Evolutionary conservation across 2,113 vertebrate genomes (phyloP), one percentile per base, ranked within the genome.

Genomic region (Podilymbus podiceps): DNA sequence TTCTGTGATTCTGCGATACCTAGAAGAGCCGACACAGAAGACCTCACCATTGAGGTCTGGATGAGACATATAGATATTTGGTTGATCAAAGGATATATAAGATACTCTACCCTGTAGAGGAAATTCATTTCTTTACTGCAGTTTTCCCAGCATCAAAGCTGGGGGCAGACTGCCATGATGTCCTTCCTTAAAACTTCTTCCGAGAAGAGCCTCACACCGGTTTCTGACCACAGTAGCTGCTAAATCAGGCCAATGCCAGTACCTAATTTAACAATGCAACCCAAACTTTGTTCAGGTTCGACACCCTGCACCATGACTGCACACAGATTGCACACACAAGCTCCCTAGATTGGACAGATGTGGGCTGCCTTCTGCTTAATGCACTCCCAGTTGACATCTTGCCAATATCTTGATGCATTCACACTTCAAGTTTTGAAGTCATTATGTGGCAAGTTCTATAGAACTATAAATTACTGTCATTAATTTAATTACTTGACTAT

Each of bases 201-300:
- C 50, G 38, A 55, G 67, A 75, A 63, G 0, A 95, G 42, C 38
- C 40, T 91, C 42, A 15, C 12, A 8, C 7, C 15, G 52, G 4
- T 56, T 88, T 92, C 69, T 75, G 47, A 82, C 6, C 4, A 38
- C 1, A 71, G n/a, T 0, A 40, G 28, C 24, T 30, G 42, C 27
- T 38, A 24, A 58, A 77, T 13, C 13, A 30, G 68, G n/a, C 14
- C 59, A 80, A 66, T 6, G n/a, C 2, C 20, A 50, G 31, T 18
- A 60, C 23, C 35, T 68, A 15, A 30, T 53, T 73, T 25, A 49
- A 17, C 62, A 79, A 28, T 7, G 3, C 49, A 40, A 42, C 21
- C 15, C 67, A 77, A 3, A 5, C 15, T 50, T 19, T 0, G 0
- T 0, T 46, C 42, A 42, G 30, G 50, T 12, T 35, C 66, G 56